phyloP scores from a whole-genome alignment of 2,113 vertebrate genomes.

The Australoheros scitulus region DNA sequence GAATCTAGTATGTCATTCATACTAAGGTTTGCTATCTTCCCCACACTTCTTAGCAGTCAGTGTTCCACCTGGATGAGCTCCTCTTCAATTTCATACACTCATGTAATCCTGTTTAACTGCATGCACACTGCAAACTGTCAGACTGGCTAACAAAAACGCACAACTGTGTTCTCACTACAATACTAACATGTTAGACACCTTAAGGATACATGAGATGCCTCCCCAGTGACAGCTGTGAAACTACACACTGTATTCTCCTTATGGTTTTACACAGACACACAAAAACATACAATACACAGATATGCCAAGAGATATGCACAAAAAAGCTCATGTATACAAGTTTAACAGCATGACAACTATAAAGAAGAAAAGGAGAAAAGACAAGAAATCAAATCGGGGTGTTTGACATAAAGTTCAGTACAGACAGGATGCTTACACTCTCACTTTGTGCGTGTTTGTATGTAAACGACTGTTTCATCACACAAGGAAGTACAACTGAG shows the following conservation, averaged over 20 bases:
- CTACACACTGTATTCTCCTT: not conserved
- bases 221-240: too few species aligned
- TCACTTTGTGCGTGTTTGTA: not conserved
- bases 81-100: constrained; percentile 44
- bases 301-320: not conserved
- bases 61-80: constrained; percentile 50
- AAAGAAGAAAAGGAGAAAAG: not conserved
- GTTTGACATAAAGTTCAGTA: not conserved
- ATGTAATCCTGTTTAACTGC: constrained; percentile 46
- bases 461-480: not conserved
- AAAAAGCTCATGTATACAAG: not conserved
- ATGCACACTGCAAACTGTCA: constrained; percentile 9
- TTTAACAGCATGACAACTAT: not conserved
- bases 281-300: not conserved
- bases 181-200: not conserved
- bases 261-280: not conserved
- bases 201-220: too few species aligned
- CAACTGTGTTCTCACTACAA: not conserved
- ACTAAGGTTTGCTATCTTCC: not conserved
- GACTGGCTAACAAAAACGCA: not conserved
- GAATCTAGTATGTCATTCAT: not conserved
- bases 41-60: constrained; percentile 26
- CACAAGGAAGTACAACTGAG: not conserved
- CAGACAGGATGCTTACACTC: too few species aligned
- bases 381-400: not conserved